Percentiles rank a stretch among this genome's conserved stretches.
Conservation (phyloP, 2,113 vertebrate genomes). For the Menidia beryllina region DNA sequence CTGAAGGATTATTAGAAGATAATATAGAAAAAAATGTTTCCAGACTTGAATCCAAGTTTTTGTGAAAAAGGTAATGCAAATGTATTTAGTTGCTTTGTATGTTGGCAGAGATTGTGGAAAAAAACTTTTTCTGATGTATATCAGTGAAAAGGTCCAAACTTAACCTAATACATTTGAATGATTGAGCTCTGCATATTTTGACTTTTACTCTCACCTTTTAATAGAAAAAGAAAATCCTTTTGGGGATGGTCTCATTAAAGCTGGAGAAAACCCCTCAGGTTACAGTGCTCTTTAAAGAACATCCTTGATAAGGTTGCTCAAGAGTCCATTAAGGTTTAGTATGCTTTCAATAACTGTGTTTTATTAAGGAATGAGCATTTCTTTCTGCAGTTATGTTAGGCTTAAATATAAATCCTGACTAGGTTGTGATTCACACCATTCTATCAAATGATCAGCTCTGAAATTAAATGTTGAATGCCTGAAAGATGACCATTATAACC, state of each 20-base stretch:
- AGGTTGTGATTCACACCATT: background rate
- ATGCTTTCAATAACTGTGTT: slow-evolving; percentile 29
- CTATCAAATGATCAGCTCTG: slow-evolving; percentile 18
- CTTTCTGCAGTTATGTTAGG: background rate
- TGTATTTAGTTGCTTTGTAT: slow-evolving; percentile 14
- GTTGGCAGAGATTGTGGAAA: slow-evolving; percentile 40
- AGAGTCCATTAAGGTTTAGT: slow-evolving; percentile 52
- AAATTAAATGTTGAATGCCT: slow-evolving; percentile 22
- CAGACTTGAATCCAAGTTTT: slow-evolving; percentile 37
- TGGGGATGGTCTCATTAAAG: slow-evolving; percentile 13
- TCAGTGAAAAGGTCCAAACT: slow-evolving; percentile 27
- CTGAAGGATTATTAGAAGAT: slow-evolving; percentile 51
- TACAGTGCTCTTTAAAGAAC: slow-evolving; percentile 50
- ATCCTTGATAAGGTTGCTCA: slow-evolving; percentile 42
- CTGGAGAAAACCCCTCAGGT: slow-evolving; percentile 40
- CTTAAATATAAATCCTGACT: slow-evolving; percentile 2
- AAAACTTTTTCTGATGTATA: slow-evolving; percentile 36
- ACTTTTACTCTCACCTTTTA: slow-evolving; percentile 43
- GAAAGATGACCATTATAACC: background rate
- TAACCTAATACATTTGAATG: slow-evolving; percentile 33
- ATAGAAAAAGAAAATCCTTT: slow-evolving; percentile 26
- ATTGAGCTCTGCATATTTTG: slow-evolving; percentile 33
- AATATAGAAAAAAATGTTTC: slow-evolving; percentile 23
- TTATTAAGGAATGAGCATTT: slow-evolving; percentile 42
- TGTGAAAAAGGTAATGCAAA: slow-evolving; percentile 29